phyloP scores from a whole-genome alignment of 2,888 invertebrate genomes.

The Caenorhabditis angaria region DNA sequence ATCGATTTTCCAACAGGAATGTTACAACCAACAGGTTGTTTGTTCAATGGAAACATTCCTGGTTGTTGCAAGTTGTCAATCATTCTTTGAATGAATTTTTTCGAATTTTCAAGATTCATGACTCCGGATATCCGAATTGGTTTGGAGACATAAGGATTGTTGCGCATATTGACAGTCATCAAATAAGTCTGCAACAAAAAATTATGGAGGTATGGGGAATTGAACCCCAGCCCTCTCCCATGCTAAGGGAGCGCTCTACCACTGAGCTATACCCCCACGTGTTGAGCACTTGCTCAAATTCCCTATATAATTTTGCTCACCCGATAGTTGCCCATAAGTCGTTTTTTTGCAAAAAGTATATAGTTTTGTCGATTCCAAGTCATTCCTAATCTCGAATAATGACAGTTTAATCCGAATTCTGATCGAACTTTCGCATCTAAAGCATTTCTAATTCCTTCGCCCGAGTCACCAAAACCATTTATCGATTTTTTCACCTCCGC shows the following conservation, averaged over 20 bases:
- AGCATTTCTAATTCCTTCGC: not conserved
- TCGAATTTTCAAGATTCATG: constrained; percentile 32
- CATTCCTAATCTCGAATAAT: constrained; percentile 38
- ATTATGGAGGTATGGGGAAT: constrained; percentile 61
- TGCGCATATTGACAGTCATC: constrained; percentile 51
- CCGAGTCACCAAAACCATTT: constrained; percentile 24
- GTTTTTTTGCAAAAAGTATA: constrained; percentile 41
- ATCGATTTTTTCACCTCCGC: constrained; percentile 15
- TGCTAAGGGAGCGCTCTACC: constrained; percentile 69
- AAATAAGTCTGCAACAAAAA: constrained; percentile 41
- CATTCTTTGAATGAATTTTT: constrained; percentile 37
- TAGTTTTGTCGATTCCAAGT: constrained; percentile 51
- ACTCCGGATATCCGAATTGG: constrained; percentile 40
- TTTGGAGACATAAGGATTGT: constrained; percentile 48
- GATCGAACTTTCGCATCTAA: constrained; percentile 36
- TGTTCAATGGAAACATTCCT: constrained; percentile 41
- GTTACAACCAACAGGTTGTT: constrained; percentile 36
- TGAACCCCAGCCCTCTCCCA: constrained; percentile 66
- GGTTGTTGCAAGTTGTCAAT: constrained; percentile 15
- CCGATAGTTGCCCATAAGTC: constrained; percentile 45
- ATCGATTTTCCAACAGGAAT: constrained; percentile 42
- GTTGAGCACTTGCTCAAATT: not conserved
- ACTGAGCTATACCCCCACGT: constrained; percentile 63
- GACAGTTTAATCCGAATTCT: constrained; percentile 31
- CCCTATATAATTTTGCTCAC: constrained; percentile 17